Percentiles rank a stretch among this genome's conserved stretches.
These are phyloP conservation scores for Danio tinwini DNA, from an alignment of 2,797 vertebrate genomes.

Conservation along the genomic window DNA sequence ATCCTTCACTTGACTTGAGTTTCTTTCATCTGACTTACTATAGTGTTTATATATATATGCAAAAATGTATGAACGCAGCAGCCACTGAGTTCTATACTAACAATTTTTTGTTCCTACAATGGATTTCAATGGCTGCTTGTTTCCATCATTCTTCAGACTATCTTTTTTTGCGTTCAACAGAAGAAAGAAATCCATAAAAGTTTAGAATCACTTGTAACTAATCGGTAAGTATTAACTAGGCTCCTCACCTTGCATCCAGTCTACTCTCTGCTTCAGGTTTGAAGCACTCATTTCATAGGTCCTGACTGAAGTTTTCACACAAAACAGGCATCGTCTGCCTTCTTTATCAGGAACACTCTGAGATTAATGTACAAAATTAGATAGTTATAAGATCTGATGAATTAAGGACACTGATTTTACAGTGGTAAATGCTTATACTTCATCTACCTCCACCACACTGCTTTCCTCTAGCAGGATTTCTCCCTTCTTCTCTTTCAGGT, in stretches of 20 bases:
- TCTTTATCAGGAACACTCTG: conserved; percentile 77
- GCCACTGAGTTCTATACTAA: too few species aligned
- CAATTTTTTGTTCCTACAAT: too few species aligned
- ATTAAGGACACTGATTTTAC: background rate
- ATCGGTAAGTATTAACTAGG: background rate
- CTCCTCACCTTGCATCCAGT: conserved; percentile 73
- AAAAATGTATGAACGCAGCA: background rate
- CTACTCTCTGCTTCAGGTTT: conserved; percentile 79
- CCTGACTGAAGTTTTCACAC: conserved; percentile 79
- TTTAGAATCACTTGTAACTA: too few species aligned
- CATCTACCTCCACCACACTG: conserved; percentile 77
- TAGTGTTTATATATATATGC: too few species aligned
- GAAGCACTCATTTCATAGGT: conserved; percentile 83
- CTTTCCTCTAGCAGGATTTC: conserved; percentile 77
- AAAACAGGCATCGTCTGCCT: conserved; percentile 81
- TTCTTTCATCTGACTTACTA: too few species aligned
- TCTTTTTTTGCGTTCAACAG: too few species aligned
- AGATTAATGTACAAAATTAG: conserved; percentile 1
- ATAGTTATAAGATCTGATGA: background rate
- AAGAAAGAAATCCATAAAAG: too few species aligned
- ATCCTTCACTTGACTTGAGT: too few species aligned
- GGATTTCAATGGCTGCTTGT: too few species aligned
- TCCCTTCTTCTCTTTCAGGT: conserved; percentile 81
- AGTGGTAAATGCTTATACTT: background rate
- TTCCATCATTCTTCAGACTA: too few species aligned